Evolutionary conservation across 2,888 invertebrate genomes (phyloP), one percentile per base, ranked within the genome.

Genomic region (Drosophila paramelanica): DNA sequence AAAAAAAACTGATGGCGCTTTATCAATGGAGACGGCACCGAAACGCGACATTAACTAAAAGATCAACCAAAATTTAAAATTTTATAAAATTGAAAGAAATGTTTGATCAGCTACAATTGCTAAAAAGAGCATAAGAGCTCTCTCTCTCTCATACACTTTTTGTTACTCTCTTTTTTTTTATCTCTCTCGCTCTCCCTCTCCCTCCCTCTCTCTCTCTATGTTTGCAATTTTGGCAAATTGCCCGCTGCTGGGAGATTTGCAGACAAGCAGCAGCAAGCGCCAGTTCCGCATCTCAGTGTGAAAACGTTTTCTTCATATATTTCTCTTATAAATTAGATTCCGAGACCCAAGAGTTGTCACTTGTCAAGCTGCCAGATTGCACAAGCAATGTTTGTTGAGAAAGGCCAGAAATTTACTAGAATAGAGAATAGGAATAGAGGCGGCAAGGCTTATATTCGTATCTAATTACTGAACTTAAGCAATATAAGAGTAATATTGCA

Each of bases 291-390:
- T 25, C 14, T 58, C 36, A 10, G 31, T 36, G 31, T 14, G 23
- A 31, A 20, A 53, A 47, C 61, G 36, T 42, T 11, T 17, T 17
- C 17, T 10, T 13, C 20, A 42, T 41, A 23, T 14, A 27, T 31
- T 11, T 58, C 5, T 31, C 17, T 14, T 27, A 27, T 33, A 36
- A 17, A n/a, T 13, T 38, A 7, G 38, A 27, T 13, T 13, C 10
- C 13, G 36, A 53, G 46, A 50, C 47, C 47, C 59, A 75, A 74
- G 76, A 76, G 86, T 71, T 78, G 64, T 65, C 83, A 55, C 68
- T 84, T 82, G 88, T 78, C 82, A 87, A 61, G 52, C 52, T 80
- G 81, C 88, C 84, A 80, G 81, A 83, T 86, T 83, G 66, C 80
- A 66, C 70, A 83, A 81, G 60, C 66, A 53, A 11, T 33, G 56